phyloP scores from a whole-genome alignment of 2,888 invertebrate genomes.

The Troides aeacus region DNA sequence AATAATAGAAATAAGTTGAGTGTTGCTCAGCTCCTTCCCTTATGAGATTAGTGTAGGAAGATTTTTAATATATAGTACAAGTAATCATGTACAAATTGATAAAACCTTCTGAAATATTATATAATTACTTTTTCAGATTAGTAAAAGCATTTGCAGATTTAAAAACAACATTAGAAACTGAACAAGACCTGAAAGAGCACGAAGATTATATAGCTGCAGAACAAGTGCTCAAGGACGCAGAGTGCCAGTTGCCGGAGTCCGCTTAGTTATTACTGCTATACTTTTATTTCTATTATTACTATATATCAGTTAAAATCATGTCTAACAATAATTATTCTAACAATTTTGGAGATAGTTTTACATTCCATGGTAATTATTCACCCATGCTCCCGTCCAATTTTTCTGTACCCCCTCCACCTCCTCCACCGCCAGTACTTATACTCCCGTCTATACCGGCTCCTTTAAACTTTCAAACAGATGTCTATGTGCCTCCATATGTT shows the following conservation, averaged over 20 bases:
- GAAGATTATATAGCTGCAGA: conserved; percentile 86
- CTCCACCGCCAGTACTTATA: conserved; percentile 43
- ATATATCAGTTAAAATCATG: conserved; percentile 62
- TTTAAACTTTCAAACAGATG: not conserved
- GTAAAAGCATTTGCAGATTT: conserved; percentile 88
- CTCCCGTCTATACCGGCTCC: conserved; percentile 35
- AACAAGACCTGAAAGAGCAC: conserved; percentile 87
- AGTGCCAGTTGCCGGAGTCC: conserved; percentile 75
- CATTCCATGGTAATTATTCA: conserved; percentile 59
- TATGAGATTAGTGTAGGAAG: too few relatives aligned
- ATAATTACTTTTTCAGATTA: conserved; percentile 64
- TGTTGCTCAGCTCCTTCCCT: too few relatives aligned
- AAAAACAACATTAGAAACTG: conserved; percentile 84
- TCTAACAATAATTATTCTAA: conserved; percentile 63
- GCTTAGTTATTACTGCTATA: conserved; percentile 37
- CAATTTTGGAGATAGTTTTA: conserved; percentile 56
- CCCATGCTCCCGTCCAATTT: conserved; percentile 31
- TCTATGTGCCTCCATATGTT: conserved; percentile 13
- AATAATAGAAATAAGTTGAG: too few relatives aligned
- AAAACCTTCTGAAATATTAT: too few relatives aligned
- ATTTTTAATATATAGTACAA: too few relatives aligned
- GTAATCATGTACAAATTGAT: too few relatives aligned
- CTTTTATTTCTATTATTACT: conserved; percentile 46
- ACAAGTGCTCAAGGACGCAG: conserved; percentile 84
- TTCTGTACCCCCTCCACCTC: conserved; percentile 46